Percentiles rank a stretch among this genome's conserved stretches.
These are phyloP conservation scores for Trachelus stipa DNA, from an alignment of 2,888 invertebrate species.

Conservation along the genomic window DNA sequence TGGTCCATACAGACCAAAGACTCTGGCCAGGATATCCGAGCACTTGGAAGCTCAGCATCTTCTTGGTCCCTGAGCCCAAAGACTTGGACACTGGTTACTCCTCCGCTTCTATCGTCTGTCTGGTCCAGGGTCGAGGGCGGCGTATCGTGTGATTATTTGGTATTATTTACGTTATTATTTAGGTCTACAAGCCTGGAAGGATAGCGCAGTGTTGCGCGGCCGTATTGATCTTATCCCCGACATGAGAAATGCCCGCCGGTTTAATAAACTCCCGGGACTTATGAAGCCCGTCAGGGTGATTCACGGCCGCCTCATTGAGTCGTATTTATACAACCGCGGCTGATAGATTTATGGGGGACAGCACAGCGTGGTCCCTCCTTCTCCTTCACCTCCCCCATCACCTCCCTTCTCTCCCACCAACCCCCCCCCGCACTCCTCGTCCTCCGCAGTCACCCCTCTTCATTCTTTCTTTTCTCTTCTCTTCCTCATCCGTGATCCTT, in stretches of 20 bases:
- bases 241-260: slow-evolving; percentile 67
- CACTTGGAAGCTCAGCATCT: no score
- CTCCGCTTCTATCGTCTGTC: no score
- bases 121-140: not conserved
- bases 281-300: slow-evolving; percentile 68
- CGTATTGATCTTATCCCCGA: slow-evolving; percentile 68
- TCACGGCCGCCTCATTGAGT: slow-evolving; percentile 67
- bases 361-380: slow-evolving; percentile 22
- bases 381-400: slow-evolving; percentile 32
- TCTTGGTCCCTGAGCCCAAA: no score
- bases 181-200: slow-evolving; percentile 38
- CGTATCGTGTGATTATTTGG: slow-evolving; percentile 52
- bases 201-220: slow-evolving; percentile 51
- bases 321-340: slow-evolving; percentile 67
- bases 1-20: no score
- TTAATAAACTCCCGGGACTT: slow-evolving; percentile 68
- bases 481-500: slow-evolving; percentile 6
- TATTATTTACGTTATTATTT: slow-evolving; percentile 60
- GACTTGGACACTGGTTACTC: no score
- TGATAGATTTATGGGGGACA: slow-evolving; percentile 68
- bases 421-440: not conserved
- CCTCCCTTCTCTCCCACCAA: slow-evolving; percentile 29
- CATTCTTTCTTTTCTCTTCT: slow-evolving; percentile 15
- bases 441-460: slow-evolving; percentile 11
- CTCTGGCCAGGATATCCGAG: no score